Evolutionary conservation across 2,797 vertebrate species (phyloP).

Genomic region (Danio albolineatus): DNA sequence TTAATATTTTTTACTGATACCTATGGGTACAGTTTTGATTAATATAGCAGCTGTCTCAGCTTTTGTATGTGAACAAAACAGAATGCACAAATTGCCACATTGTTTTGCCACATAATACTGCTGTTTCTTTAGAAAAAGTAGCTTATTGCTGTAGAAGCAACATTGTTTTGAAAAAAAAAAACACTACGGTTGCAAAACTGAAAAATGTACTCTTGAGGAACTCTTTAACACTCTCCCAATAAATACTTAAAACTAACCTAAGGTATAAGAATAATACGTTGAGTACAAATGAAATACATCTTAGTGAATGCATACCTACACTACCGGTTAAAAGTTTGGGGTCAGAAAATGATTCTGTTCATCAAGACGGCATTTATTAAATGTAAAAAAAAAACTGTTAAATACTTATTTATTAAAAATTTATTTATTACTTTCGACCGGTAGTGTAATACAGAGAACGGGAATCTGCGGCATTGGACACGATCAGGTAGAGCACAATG

Average conservation of each 20-base stretch:
- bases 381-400: too few relatives aligned
- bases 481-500: too few relatives aligned
- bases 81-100: not conserved
- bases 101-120: not conserved
- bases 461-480: too few relatives aligned
- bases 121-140: not conserved
- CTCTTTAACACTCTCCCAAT: not conserved
- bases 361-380: too few relatives aligned
- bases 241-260: not conserved
- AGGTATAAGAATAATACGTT: not conserved
- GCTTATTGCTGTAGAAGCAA: not conserved
- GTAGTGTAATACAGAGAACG: not conserved
- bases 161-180: not conserved
- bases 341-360: too few relatives aligned
- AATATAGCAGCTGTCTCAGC: not conserved
- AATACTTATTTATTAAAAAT: too few relatives aligned
- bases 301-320: not conserved
- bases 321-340: too few relatives aligned
- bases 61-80: not conserved
- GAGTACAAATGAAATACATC: not conserved
- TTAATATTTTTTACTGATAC: too few relatives aligned
- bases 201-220: not conserved
- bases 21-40: not conserved
- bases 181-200: not conserved
- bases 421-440: too few relatives aligned